phyloP scores from a whole-genome alignment of 2,113 vertebrate genomes.

The Scolopax mira region DNA sequence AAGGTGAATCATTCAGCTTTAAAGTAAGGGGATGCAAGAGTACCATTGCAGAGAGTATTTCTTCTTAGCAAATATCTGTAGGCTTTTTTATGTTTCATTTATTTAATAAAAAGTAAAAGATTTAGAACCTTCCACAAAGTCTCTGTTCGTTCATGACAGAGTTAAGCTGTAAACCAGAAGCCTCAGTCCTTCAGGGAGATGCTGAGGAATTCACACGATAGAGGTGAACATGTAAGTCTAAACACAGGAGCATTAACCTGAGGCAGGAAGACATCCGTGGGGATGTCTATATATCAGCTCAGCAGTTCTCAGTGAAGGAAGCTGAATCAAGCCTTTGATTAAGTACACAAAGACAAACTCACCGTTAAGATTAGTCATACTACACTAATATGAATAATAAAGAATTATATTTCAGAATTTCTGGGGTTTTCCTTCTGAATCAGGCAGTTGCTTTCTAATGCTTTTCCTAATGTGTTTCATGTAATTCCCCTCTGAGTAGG shows the following conservation, averaged over 20 bases:
- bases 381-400: neutral
- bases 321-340: neutral
- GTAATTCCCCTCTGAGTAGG: neutral
- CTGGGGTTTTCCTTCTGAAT: neutral
- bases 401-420: neutral
- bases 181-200: neutral
- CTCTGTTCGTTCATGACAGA: neutral
- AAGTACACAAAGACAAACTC: neutral
- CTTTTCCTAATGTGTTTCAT: neutral
- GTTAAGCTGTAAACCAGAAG: neutral
- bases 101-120: neutral
- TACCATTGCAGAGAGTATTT: neutral
- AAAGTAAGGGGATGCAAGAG: neutral
- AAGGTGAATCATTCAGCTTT: neutral
- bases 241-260: neutral
- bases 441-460: neutral
- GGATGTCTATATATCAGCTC: neutral
- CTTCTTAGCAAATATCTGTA: neutral
- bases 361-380: neutral
- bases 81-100: neutral
- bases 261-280: neutral
- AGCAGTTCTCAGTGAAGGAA: neutral
- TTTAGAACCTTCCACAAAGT: neutral
- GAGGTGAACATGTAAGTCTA: neutral
- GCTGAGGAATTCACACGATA: neutral